phyloP scores from a whole-genome alignment of 2,797 vertebrate genomes.

The Hydrophis major region DNA sequence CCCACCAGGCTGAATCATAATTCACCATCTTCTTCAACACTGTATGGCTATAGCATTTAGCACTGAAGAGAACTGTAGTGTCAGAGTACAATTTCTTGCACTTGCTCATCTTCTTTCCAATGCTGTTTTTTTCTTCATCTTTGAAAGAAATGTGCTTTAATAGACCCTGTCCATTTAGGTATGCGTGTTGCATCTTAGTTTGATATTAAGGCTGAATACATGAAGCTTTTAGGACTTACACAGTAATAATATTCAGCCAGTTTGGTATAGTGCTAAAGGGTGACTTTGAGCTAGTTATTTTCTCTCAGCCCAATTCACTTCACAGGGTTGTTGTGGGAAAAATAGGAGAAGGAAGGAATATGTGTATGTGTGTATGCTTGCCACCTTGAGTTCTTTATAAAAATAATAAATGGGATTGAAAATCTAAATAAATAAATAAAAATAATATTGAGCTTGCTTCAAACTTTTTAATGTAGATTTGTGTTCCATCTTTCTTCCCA shows the following conservation, averaged over 20 bases:
- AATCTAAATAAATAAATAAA: background rate
- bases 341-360: background rate
- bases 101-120: background rate
- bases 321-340: background rate
- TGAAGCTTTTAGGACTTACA: background rate
- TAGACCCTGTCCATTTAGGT: background rate
- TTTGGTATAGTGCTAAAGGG: background rate
- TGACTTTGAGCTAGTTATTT: background rate
- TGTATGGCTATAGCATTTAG: background rate
- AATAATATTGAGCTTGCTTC: background rate
- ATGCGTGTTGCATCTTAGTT: background rate
- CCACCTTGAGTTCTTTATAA: background rate
- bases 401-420: background rate
- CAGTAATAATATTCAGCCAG: background rate
- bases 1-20: background rate
- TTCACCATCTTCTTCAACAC: background rate
- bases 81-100: background rate
- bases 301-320: background rate
- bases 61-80: background rate
- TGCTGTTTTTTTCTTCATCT: background rate
- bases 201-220: background rate
- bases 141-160: background rate
- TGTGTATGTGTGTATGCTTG: background rate
- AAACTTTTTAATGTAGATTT: background rate
- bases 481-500: background rate